These are phyloP conservation scores for Orbicella faveolata DNA, from an alignment of 64 coral and sea anemone species.

Conservation along the genomic window DNA sequence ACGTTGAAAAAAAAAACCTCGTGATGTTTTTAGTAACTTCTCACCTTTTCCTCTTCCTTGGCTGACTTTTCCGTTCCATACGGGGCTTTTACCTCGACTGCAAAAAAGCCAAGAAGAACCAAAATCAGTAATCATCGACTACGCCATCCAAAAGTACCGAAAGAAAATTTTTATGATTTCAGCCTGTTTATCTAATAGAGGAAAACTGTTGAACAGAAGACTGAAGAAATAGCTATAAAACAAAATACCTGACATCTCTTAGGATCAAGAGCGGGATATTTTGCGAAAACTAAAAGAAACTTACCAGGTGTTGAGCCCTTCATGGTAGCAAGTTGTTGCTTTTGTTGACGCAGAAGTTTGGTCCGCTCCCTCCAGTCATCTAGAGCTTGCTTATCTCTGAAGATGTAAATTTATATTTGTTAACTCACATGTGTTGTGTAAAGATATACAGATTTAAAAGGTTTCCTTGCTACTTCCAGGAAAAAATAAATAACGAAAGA, in stretches of 20 bases:
- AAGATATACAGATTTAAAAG: not conserved
- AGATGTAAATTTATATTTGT: not conserved
- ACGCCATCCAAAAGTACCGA: not conserved
- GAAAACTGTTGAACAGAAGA: not conserved
- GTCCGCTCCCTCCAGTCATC: constrained; percentile 87
- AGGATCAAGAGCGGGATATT: not conserved
- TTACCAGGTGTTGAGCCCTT: constrained; percentile 64
- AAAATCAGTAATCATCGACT: not conserved
- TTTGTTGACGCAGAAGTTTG: constrained; percentile 70
- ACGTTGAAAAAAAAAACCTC: not conserved
- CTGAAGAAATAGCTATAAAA: too few relatives aligned
- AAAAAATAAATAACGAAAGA: too few relatives aligned
- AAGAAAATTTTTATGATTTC: too few relatives aligned
- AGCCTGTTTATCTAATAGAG: too few relatives aligned
- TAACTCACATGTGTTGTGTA: not conserved
- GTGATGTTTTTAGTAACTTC: not conserved
- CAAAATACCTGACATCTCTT: too few relatives aligned
- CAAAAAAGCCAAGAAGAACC: not conserved
- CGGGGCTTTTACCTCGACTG: constrained; percentile 70
- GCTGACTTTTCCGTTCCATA: constrained; percentile 79
- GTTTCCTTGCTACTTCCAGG: too few relatives aligned
- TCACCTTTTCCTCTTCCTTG: constrained; percentile 70
- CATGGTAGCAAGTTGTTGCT: constrained; percentile 69
- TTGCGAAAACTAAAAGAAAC: not conserved
- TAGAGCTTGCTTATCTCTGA: constrained; percentile 84